Conservation (phyloP, 1,140 invertebrate genomes). For the Drosophila eugracilis region DNA sequence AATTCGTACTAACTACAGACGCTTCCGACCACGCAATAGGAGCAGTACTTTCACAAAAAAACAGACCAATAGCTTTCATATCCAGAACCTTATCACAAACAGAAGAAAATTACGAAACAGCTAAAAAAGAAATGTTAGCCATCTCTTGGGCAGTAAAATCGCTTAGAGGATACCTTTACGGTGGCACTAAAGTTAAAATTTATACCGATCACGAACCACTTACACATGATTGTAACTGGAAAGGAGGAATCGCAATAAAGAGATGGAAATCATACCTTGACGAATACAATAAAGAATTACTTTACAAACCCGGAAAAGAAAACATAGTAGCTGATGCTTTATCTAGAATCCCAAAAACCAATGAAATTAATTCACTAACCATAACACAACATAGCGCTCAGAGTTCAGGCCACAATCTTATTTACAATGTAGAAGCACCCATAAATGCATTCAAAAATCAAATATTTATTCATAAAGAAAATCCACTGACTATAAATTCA, state of each 20-base stretch:
- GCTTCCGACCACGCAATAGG: too few species aligned
- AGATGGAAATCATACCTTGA: conserved; percentile 2
- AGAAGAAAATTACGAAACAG: too few species aligned
- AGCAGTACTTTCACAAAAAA: too few species aligned
- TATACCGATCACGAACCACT: background rate
- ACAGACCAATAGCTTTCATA: too few species aligned
- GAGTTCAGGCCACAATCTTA: conserved; percentile 17
- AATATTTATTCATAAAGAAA: conserved; percentile 11
- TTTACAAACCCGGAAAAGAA: background rate
- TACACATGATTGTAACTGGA: background rate
- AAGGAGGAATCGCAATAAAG: too few species aligned
- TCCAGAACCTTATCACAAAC: too few species aligned
- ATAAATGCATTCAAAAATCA: conserved; percentile 7
- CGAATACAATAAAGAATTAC: conserved; percentile 3
- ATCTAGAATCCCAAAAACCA: background rate
- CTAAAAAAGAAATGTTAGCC: background rate
- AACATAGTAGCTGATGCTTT: too few species aligned
- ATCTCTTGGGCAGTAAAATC: background rate
- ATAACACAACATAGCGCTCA: conserved; percentile 29
- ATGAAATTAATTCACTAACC: conserved; percentile 23
- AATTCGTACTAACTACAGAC: too few species aligned
- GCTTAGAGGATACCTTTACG: conserved; percentile 2
- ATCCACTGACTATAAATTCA: conserved; percentile 9
- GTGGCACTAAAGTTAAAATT: background rate
- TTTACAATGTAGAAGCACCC: background rate